phyloP scores from a whole-genome alignment of 2,113 vertebrate genomes.

The Caranx melampygus region DNA sequence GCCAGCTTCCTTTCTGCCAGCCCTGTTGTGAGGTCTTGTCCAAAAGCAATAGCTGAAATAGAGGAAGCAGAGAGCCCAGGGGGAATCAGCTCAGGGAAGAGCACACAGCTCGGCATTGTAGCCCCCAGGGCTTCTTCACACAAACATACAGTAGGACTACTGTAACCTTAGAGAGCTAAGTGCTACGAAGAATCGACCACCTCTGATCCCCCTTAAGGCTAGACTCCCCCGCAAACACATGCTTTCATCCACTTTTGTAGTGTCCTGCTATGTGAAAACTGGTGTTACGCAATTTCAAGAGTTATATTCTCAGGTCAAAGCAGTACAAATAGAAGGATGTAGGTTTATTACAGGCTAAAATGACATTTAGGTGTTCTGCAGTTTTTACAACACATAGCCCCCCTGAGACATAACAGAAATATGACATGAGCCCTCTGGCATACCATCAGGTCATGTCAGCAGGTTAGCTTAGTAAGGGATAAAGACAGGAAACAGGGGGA shows the following conservation, averaged over 20 bases:
- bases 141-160: conserved; percentile 34
- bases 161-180: conserved; percentile 38
- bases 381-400: not conserved
- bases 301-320: conserved; percentile 12
- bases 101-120: conserved; percentile 33
- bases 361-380: not conserved
- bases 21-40: conserved; percentile 29
- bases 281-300: conserved; percentile 37
- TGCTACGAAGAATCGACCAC: conserved; percentile 46
- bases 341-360: not conserved
- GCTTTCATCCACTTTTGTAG: conserved; percentile 53
- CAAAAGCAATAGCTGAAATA: conserved; percentile 32
- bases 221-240: conserved; percentile 59
- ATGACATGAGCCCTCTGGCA: not conserved
- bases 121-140: conserved; percentile 41
- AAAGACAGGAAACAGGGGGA: not conserved
- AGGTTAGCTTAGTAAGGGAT: not conserved
- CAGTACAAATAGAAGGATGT: conserved; percentile 19
- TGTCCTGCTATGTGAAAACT: conserved; percentile 34
- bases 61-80: conserved; percentile 23
- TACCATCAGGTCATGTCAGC: not conserved
- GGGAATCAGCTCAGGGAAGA: conserved; percentile 47
- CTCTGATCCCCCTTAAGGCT: conserved; percentile 57
- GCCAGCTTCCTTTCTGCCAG: conserved; percentile 24
- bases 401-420: not conserved